Base-by-base conservation (phyloP, 2,797 vertebrate genomes). In the Coranthus polyacanthus region DNA sequence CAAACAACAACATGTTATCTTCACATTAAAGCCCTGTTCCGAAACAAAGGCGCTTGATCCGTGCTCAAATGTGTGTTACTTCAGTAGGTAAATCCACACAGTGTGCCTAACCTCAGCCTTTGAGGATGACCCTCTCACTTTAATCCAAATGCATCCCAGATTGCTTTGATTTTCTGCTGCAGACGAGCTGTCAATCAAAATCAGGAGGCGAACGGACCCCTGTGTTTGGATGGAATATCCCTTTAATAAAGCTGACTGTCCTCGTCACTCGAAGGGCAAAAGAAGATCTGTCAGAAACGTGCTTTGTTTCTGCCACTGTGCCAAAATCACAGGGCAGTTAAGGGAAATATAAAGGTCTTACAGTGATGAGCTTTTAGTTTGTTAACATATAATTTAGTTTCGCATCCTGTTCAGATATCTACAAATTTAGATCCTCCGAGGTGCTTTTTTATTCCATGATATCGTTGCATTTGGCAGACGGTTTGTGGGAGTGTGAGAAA, bases 1-100 rank as follows among this genome's bases (percentile, higher is more conserved):
- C 83, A 90, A 92, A 90, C 89, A 89, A 90, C 87, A 90, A 92
- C 87, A 87, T 83, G 86, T 86, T 82, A 90, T 89, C 85, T 78
- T 80, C 82, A 60, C 89, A 83, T 88, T 83, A 89, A 80, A 83
- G 88, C 71, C 77, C 61, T 13, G 78, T 60, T 82, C 50, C 13
- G 20, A 83, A 80, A 88, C 79, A 88, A 84, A 85, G 82, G 79
- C 67, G 29, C 75, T 85, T 83, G 80, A 88, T 88, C 85, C 67
- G 11, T 1, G 55, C 64, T 67, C 62, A 47, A 43, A 56, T 20
- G 41, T 12, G 32, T 15, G 18, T 44, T 44, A 51, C 73, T 45
- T 47, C 55, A 18, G 24, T 12, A 24, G 44, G 47, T 37, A 13
- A 68, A 77, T 66, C 68, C 43, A 56, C 44, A n/a, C 63, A 3